Evolutionary conservation across 2,797 vertebrate genomes (phyloP), one percentile per base, ranked within the genome.

Genomic region (Liparis tanakae): DNA sequence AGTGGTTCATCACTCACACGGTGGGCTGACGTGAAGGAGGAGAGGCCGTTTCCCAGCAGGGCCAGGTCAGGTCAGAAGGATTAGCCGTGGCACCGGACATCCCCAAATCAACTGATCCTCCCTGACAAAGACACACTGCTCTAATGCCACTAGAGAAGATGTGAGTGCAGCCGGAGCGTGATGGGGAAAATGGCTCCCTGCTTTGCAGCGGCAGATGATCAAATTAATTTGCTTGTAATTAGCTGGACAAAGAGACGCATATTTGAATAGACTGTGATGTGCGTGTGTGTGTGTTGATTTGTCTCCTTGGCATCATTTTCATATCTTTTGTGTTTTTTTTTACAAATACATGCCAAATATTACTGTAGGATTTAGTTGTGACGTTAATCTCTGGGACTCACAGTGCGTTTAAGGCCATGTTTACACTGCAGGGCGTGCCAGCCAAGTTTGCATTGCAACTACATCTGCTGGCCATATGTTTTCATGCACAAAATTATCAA

Each of bases 1-100:
- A 85, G 65, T 59, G 72, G 46, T 71, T 41, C 33, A 60, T 84
- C 75, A 80, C 88, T 85, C 86, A 82, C 72, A 72, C 10, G 20
- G 41, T 51, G 63, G 71, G 63, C 62, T 75, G 5, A 70, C 72
- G 62, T 70, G 30, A 78, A 82, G 77, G 64, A 85, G 78, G 68
- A 86, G 87, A 86, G 76, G 84, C 89, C 65, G 63, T 88, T 87
- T 91, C 82, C 83, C 82, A 87, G 73, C 84, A 80, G 87, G 89
- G 83, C 81, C 86, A 78, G 87, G 81, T 85, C 80, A 79, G 91
- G 91, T 91, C 91, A 92, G 87, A 90, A 67, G 85, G 90, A 94
- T 94, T 94, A 93, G 74, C 81, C 18, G 58, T 57, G 65, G 73
- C 68, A 91, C 89, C 87, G 88, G 91, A 93, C 91, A 90, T 94